Conservation (phyloP, 2,888 invertebrate species). For the Chirona hameri region DNA sequence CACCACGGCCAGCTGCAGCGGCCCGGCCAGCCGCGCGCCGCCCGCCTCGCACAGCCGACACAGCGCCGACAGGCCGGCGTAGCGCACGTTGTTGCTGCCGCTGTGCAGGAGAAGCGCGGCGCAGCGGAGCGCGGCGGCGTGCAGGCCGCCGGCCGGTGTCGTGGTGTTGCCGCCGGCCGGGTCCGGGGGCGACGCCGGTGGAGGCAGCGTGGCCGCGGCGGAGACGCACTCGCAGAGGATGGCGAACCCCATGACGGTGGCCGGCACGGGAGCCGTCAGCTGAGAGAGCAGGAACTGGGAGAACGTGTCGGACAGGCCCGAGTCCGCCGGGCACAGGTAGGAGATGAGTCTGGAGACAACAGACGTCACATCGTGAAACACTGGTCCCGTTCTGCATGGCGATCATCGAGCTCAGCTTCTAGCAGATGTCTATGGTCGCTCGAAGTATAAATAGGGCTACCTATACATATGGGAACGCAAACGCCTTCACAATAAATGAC, state of each 20-base stretch:
- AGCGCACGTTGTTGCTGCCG: neutral
- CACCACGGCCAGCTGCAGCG: constrained; percentile 9
- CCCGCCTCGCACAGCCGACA: constrained; percentile 7
- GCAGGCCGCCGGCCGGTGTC: neutral
- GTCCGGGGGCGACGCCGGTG: neutral
- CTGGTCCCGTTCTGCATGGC: too few species aligned
- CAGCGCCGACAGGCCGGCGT: constrained; percentile 23
- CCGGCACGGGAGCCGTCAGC: neutral
- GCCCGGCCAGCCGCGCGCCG: neutral
- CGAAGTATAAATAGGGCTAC: too few species aligned
- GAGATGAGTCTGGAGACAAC: neutral
- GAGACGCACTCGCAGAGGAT: constrained; percentile 6
- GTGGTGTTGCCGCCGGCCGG: neutral
- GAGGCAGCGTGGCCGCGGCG: constrained; percentile 13
- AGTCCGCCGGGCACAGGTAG: constrained; percentile 11
- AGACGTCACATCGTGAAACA: neutral
- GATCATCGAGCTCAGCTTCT: too few species aligned
- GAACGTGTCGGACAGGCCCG: neutral
- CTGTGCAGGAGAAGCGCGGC: neutral
- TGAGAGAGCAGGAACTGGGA: neutral
- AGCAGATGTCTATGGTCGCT: too few species aligned
- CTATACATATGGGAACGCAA: too few species aligned
- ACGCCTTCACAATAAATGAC: too few species aligned
- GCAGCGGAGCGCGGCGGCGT: constrained; percentile 24
- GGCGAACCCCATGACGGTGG: constrained; percentile 7